Percentiles rank a stretch among this genome's conserved stretches.
phyloP scores from a whole-genome alignment of 2,888 invertebrate genomes.

The Tanytarsus gracilentus region DNA sequence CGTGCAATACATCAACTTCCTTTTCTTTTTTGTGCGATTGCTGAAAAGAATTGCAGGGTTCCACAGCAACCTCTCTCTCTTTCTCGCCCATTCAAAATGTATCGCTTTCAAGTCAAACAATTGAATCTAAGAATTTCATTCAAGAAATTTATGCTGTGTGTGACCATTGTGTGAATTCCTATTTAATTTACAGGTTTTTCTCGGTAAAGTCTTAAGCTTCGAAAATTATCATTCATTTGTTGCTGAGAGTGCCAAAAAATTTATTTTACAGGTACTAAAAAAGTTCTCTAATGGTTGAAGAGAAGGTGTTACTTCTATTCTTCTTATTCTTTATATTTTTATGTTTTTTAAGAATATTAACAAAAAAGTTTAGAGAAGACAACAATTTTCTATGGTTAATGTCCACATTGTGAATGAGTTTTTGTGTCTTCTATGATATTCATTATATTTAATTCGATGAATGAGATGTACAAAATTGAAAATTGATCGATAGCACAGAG shows the following conservation, averaged over 20 bases:
- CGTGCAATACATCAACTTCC: conserved; percentile 26
- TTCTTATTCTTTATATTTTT: conserved; percentile 2
- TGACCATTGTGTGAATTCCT: neutral
- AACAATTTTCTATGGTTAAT: conserved; percentile 9
- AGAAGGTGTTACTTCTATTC: no score
- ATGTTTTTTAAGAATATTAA: neutral
- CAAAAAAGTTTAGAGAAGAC: no score
- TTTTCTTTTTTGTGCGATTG: conserved; percentile 1
- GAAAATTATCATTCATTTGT: conserved; percentile 21
- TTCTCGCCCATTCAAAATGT: conserved; percentile 4
- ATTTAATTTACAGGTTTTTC: conserved; percentile 28
- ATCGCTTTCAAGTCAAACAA: conserved; percentile 12
- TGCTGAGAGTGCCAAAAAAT: conserved; percentile 9
- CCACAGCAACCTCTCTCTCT: conserved; percentile 12
- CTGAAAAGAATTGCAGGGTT: conserved; percentile 27
- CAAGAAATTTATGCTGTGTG: conserved; percentile 16
- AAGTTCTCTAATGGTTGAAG: no score
- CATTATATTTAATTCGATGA: no score
- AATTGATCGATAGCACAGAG: no score
- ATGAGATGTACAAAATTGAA: conserved; percentile 8
- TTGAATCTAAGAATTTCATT: conserved; percentile 19
- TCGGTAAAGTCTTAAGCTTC: conserved; percentile 7
- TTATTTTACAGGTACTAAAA: neutral
- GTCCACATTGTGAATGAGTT: conserved; percentile 9
- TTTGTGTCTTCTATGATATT: no score